Percentiles rank a stretch among this genome's conserved stretches.
Conservation (phyloP, 2,113 vertebrate species). For the Labrus mixtus region DNA sequence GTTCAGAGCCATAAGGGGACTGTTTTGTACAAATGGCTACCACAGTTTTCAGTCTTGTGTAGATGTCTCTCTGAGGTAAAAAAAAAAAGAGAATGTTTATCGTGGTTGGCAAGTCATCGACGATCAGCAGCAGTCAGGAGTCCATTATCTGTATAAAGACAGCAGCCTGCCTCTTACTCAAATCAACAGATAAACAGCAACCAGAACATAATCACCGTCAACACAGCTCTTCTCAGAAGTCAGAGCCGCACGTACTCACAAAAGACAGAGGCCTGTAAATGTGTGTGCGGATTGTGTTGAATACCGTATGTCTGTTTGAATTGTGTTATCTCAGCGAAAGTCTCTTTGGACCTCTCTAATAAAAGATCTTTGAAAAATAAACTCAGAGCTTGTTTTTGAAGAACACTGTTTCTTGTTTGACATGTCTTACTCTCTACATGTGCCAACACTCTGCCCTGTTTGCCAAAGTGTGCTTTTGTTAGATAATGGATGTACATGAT, state of each 20-base stretch:
- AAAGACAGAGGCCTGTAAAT: constrained; percentile 22
- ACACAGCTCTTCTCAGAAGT: constrained; percentile 79
- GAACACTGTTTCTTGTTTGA: too few relatives aligned
- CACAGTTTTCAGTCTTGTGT: not conserved
- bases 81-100: constrained; percentile 68
- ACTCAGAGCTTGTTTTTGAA: too few relatives aligned
- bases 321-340: too few relatives aligned
- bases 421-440: too few relatives aligned
- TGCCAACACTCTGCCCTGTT: too few relatives aligned
- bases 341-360: too few relatives aligned
- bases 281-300: not conserved
- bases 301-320: not conserved
- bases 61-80: not conserved
- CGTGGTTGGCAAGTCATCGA: constrained; percentile 60
- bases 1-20: not conserved
- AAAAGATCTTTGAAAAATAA: too few relatives aligned
- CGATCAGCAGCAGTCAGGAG: constrained; percentile 60
- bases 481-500: too few relatives aligned
- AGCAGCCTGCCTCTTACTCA: constrained; percentile 61
- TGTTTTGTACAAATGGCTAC: not conserved
- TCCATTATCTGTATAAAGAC: constrained; percentile 75
- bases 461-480: too few relatives aligned
- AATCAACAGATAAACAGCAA: constrained; percentile 77
- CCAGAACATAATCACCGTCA: constrained; percentile 76
- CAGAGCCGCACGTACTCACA: constrained; percentile 15